Evolutionary conservation across 2,797 vertebrate genomes (phyloP).

Genomic region (Sphenopsis melanotis): DNA sequence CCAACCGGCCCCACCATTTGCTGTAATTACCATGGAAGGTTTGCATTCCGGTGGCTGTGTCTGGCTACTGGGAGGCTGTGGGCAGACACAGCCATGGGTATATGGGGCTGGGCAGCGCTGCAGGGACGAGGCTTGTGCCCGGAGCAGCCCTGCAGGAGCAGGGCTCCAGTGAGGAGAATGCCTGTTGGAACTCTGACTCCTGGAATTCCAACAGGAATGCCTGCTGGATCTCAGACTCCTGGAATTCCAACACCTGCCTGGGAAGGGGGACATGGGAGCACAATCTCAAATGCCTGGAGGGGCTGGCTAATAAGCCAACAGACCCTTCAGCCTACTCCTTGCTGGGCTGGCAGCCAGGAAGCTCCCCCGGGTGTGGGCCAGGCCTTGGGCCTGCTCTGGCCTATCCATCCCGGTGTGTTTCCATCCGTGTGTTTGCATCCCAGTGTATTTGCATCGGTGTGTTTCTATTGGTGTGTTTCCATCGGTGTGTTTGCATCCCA

Average conservation of each 20-base stretch:
- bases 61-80: background rate
- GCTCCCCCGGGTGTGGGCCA: accelerated
- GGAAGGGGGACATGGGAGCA: background rate
- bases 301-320: accelerated
- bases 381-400: background rate
- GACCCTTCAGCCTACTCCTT: background rate
- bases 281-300: background rate
- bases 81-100: background rate
- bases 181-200: no score
- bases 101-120: background rate
- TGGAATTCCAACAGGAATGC: no score
- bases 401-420: background rate
- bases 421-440: no score
- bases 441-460: no score
- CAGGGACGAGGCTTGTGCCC: background rate
- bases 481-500: no score
- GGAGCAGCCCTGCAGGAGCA: background rate
- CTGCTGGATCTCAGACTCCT: no score
- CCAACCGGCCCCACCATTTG: background rate
- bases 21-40: background rate
- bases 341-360: background rate
- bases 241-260: background rate
- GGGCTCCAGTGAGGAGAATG: no score
- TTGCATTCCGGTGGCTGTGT: background rate
- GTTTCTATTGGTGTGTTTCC: no score